phyloP scores from a whole-genome alignment of 37 sponge, comb jelly and placozoan genomes.

The Chondrilla cf. caribensis region DNA sequence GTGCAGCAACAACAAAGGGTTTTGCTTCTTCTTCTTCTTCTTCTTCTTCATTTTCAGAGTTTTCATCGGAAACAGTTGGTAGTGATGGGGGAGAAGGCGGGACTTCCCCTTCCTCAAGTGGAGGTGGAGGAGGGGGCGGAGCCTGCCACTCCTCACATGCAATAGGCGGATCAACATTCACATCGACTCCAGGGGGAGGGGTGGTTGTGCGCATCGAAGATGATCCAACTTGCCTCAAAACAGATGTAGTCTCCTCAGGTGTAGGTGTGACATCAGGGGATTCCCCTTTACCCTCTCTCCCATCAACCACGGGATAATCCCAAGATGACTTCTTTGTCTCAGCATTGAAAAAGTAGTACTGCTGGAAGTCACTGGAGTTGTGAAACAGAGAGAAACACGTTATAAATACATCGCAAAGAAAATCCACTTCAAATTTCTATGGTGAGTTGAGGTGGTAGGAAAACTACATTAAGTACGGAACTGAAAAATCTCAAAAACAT shows the following conservation, averaged over 20 bases:
- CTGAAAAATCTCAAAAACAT: too few species aligned
- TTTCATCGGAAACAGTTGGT: neutral
- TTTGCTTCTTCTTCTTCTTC: neutral
- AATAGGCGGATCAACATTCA: neutral
- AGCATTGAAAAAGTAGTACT: neutral
- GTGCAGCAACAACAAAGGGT: neutral
- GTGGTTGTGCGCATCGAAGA: neutral
- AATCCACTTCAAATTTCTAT: too few species aligned
- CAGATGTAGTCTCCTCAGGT: too few species aligned
- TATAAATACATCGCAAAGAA: too few species aligned
- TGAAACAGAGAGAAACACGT: neutral
- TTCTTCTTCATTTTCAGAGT: neutral
- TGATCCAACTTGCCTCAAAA: too few species aligned
- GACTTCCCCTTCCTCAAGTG: constrained; percentile 11
- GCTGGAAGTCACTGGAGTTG: constrained; percentile 6
- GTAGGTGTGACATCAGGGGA: too few species aligned
- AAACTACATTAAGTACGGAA: too few species aligned
- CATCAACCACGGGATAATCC: neutral
- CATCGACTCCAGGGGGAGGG: neutral
- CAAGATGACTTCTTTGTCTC: neutral
- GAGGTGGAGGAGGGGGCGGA: constrained; percentile 13
- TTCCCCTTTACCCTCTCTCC: too few species aligned
- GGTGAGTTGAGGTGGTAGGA: too few species aligned
- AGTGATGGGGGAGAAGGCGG: neutral
- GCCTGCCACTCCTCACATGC: neutral